A percentile compares a stretch with the other conserved stretches of the same genome.
Conservation (phyloP, 2,797 vertebrate species). For the Megaceryle alcyon region DNA sequence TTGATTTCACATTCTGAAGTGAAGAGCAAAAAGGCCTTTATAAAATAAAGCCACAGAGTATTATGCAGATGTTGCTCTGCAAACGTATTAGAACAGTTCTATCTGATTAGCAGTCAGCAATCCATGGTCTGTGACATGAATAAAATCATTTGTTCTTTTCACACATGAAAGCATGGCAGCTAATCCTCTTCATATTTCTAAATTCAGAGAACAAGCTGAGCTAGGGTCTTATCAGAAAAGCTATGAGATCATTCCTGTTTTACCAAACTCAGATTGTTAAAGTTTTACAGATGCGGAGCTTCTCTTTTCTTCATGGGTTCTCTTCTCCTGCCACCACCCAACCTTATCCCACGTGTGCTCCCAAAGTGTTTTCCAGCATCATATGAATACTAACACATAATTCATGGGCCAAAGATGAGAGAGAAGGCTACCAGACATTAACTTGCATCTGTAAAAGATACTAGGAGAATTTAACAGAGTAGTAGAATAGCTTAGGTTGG, state of each 20-base stretch:
- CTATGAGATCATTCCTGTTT: slow-evolving; percentile 23
- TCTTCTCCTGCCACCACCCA: background rate
- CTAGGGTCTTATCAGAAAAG: background rate
- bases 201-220: slow-evolving; percentile 40
- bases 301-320: background rate
- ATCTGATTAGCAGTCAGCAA: slow-evolving; percentile 56
- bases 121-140: slow-evolving; percentile 36
- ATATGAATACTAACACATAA: background rate
- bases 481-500: background rate
- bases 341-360: background rate
- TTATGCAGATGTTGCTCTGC: slow-evolving; percentile 59
- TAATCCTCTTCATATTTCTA: slow-evolving; percentile 54
- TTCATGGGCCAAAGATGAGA: background rate
- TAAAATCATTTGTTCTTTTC: slow-evolving; percentile 61
- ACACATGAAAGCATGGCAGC: slow-evolving; percentile 43
- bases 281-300: background rate
- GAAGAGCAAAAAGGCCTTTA: slow-evolving; percentile 47
- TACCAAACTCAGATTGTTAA: background rate
- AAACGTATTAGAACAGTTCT: slow-evolving; percentile 43
- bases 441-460: background rate
- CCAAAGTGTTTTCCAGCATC: background rate
- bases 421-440: background rate
- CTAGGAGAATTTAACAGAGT: background rate
- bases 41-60: slow-evolving; percentile 52
- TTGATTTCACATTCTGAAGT: slow-evolving; percentile 51